Percentiles rank a stretch among this genome's conserved stretches.
These are phyloP conservation scores for Melanotaenia duboulayi DNA, from an alignment of 2,113 vertebrate genomes.

Conservation along the genomic window DNA sequence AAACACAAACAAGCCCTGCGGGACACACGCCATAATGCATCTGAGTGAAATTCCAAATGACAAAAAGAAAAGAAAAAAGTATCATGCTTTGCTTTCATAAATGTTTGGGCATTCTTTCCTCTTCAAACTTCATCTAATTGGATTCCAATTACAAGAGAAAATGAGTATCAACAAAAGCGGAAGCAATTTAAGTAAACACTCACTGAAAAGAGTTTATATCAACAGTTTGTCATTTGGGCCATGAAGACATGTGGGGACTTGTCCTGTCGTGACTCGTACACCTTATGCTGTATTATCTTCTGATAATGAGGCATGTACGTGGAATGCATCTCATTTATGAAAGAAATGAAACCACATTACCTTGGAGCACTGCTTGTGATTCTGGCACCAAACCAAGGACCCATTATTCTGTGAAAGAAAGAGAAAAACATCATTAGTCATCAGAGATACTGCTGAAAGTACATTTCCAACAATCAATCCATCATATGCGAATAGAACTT, in stretches of 20 bases:
- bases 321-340: constrained; percentile 55
- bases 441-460: constrained; percentile 37
- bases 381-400: constrained; percentile 96
- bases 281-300: constrained; percentile 62
- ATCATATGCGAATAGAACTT: constrained; percentile 7
- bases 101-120: neutral
- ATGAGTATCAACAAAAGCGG: constrained; percentile 28
- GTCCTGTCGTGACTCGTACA: constrained; percentile 62
- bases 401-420: constrained; percentile 90
- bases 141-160: constrained; percentile 30
- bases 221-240: constrained; percentile 45
- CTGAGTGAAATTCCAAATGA: constrained; percentile 48
- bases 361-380: constrained; percentile 98
- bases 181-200: constrained; percentile 3
- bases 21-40: constrained; percentile 37
- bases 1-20: constrained; percentile 72
- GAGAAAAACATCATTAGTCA: constrained; percentile 51
- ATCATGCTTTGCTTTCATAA: constrained; percentile 25
- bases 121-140: constrained; percentile 23
- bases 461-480: constrained; percentile 33
- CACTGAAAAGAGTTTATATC: constrained; percentile 26
- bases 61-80: constrained; percentile 29
- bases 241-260: constrained; percentile 49
- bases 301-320: constrained; percentile 65
- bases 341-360: constrained; percentile 79